Evolutionary conservation across 1,140 invertebrate species (phyloP).

Genomic region (Leptonema lineaticorne): DNA sequence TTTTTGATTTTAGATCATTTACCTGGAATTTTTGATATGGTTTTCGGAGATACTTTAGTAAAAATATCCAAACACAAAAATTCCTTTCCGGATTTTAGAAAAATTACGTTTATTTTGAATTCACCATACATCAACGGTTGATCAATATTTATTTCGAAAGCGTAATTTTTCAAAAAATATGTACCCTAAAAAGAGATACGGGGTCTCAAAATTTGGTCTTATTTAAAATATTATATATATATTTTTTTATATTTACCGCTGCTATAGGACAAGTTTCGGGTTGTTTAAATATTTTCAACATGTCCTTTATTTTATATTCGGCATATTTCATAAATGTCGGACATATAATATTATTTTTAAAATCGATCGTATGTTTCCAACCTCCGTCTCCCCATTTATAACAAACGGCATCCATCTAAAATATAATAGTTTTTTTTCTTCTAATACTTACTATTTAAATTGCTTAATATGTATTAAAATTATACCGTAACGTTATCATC

Average conservation of each 20-base stretch:
- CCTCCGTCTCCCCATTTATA: constrained; percentile 6
- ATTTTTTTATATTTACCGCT: background rate
- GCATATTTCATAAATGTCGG: background rate
- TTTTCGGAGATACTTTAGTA: too few relatives aligned
- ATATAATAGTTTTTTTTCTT: background rate
- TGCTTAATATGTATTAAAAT: background rate
- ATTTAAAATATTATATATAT: background rate
- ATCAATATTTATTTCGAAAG: background rate
- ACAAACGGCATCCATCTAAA: background rate
- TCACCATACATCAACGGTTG: background rate
- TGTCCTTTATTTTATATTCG: background rate
- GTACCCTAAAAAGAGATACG: background rate
- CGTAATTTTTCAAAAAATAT: background rate
- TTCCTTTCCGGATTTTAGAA: too few relatives aligned
- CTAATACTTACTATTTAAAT: background rate
- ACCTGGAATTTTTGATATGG: too few relatives aligned
- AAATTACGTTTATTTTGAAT: too few relatives aligned
- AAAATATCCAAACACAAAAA: too few relatives aligned
- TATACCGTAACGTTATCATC: constrained; percentile 14
- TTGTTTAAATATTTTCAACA: background rate
- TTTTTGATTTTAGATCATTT: too few relatives aligned
- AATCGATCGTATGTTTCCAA: background rate
- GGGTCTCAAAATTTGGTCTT: background rate
- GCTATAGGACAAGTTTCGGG: background rate
- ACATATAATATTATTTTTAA: background rate